Evolutionary conservation across 2,888 invertebrate genomes (phyloP), one percentile per base, ranked within the genome.

Genomic region (Plagodis dolabraria): DNA sequence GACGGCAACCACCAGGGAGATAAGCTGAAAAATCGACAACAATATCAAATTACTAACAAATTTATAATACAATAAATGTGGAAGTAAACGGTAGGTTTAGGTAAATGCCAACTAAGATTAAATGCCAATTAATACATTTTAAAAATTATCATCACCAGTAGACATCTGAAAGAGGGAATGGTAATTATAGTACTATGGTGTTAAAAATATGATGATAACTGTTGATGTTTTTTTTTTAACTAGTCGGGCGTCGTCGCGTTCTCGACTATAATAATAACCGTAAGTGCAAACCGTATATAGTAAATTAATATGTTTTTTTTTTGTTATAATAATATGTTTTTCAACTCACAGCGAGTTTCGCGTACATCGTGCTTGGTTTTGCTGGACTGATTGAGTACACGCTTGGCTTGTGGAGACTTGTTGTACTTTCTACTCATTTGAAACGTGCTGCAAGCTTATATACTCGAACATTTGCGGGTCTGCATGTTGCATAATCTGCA

Each of bases 301-400:
- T n/a, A n/a, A n/a, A n/a, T n/a, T n/a, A n/a, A n/a, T n/a, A n/a
- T n/a, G n/a, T n/a, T n/a, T n/a, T n/a, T n/a, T n/a, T n/a, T n/a
- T n/a, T n/a, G n/a, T n/a, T n/a, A n/a, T n/a, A 9, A 7, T 42
- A 33, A 33, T 48, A 5, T 51, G 9, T 10, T 53, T 33, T 51
- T 44, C 8, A 10, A 88, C 92, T 92, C 86, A 92, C 92, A 82
- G 92, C 87, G 85, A 92, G 83, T 86, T 90, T 90, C 67, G 92
- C 85, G 92, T 89, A 89, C 92, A 92, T 92, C 80, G 86, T 91
- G 85, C 78, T 80, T 82, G 74, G 63, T 67, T 74, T 80, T 74
- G 91, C 91, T 91, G 91, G 90, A 89, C 86, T 89, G 90, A 88
- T 83, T 78, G 74, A 71, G 70, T 80, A 72, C 79, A 83, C 83